These are phyloP conservation scores for Albula glossodonta DNA, from an alignment of 2,113 vertebrate species.

Conservation along the genomic window DNA sequence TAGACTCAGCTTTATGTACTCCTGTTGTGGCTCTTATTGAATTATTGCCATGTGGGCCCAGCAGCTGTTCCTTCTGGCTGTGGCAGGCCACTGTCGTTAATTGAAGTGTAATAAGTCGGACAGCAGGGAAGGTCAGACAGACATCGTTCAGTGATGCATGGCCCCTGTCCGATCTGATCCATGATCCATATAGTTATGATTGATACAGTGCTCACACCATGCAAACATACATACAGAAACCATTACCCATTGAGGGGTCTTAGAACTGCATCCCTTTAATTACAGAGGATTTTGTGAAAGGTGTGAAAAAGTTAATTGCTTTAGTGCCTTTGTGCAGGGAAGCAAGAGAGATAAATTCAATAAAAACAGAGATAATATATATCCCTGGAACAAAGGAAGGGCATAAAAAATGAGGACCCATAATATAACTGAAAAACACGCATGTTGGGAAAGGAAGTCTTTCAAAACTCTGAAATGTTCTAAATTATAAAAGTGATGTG, in stretches of 20 bases:
- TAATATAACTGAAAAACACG: too few species aligned
- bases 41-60: slow-evolving; percentile 83
- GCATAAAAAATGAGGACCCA: neutral
- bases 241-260: slow-evolving; percentile 1
- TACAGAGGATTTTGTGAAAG: neutral
- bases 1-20: slow-evolving; percentile 72
- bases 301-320: neutral
- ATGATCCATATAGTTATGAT: slow-evolving; percentile 33
- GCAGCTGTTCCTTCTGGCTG: slow-evolving; percentile 85
- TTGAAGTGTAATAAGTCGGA: slow-evolving; percentile 86
- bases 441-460: too few species aligned
- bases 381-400: neutral
- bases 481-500: too few species aligned
- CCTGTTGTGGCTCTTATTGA: slow-evolving; percentile 78
- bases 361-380: neutral
- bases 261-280: neutral
- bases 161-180: slow-evolving; percentile 60
- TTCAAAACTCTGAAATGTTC: too few species aligned
- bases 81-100: slow-evolving; percentile 81
- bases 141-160: slow-evolving; percentile 68
- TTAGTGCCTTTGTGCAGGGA: neutral
- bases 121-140: slow-evolving; percentile 85
- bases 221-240: slow-evolving; percentile 6
- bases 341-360: neutral
- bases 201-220: slow-evolving; percentile 24